Conservation (phyloP, 2,888 invertebrate species). For the Nymphalis polychloros region DNA sequence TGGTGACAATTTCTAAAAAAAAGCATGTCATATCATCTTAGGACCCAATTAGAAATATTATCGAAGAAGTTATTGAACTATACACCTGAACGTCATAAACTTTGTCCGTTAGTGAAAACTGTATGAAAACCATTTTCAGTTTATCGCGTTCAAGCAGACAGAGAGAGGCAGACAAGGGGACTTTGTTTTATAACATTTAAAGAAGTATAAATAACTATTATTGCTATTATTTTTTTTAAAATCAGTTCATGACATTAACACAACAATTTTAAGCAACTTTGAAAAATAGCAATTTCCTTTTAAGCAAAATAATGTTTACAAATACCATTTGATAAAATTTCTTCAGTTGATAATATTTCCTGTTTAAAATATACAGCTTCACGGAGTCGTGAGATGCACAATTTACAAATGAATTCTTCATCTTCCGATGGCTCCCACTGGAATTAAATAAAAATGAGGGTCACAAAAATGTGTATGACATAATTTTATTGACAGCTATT, state of each 20-base stretch:
- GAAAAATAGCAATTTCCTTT: too few relatives aligned
- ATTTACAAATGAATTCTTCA: constrained; percentile 57
- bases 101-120: fast-evolving
- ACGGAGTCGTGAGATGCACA: constrained; percentile 50
- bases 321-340: constrained; percentile 39
- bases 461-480: not conserved
- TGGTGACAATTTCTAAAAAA: constrained; percentile 2
- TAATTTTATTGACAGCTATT: not conserved
- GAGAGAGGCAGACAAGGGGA: too few relatives aligned
- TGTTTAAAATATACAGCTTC: constrained; percentile 54
- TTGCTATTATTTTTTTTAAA: too few relatives aligned
- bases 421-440: constrained; percentile 45
- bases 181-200: too few relatives aligned
- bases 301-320: too few relatives aligned
- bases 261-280: too few relatives aligned
- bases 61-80: not conserved
- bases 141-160: too few relatives aligned
- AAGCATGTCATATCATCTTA: not conserved
- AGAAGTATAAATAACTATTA: too few relatives aligned
- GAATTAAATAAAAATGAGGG: not conserved
- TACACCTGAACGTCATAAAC: not conserved
- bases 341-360: constrained; percentile 46
- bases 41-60: too few relatives aligned
- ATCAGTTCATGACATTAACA: too few relatives aligned
- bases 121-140: too few relatives aligned